Base-by-base conservation (phyloP, 2,888 invertebrate species). In the Acrocyrtus sp. region DNA sequence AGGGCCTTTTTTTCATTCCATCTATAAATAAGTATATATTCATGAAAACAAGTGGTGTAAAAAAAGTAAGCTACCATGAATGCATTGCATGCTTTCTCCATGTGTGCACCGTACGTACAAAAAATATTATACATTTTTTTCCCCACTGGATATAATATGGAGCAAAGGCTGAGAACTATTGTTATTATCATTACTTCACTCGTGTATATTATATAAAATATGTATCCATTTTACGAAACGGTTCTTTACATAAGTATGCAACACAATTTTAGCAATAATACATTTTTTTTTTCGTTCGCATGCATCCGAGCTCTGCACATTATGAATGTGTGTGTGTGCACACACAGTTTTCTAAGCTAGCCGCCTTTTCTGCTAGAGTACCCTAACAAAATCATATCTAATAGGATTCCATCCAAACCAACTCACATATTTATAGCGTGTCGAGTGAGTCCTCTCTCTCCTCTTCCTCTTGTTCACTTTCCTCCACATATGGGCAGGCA, bases 291-390 rank as follows among this genome's bases (percentile, higher is more conserved):
- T 51, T 34, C 24, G 27, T 17, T 24, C 34, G 50, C 48, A 45
- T 27, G 34, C 17, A 24, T 27, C 50, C 34, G 17, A 45, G 43
- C 58, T 62, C 29, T 47, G 17, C 17, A 43, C 17, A 10, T 43
- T 17, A 39, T 8, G 39, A 39, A 39, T 39, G 8, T 39, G 39
- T 6, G 19, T 17, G 27, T 51, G 51, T 61, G 34, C 29, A 63
- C 62, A 70, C n/a, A n/a, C n/a, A n/a, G n/a, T 65, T 57, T 72
- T 58, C 72, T 43, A 53, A 65, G 58, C 66, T 66, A 72, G 61
- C 72, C 72, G 72, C 72, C 72, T 72, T 72, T 72, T 72, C 72
- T 72, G 72, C 66, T 61, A 72, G 72, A 72, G 72, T 72, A 66
- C 72, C 56, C 72, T 66, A 66, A 66, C 72, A 72, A 66, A 72